These are phyloP conservation scores for Cheiracanthium punctorium DNA, from an alignment of 2,888 invertebrate genomes.

Conservation along the genomic window DNA sequence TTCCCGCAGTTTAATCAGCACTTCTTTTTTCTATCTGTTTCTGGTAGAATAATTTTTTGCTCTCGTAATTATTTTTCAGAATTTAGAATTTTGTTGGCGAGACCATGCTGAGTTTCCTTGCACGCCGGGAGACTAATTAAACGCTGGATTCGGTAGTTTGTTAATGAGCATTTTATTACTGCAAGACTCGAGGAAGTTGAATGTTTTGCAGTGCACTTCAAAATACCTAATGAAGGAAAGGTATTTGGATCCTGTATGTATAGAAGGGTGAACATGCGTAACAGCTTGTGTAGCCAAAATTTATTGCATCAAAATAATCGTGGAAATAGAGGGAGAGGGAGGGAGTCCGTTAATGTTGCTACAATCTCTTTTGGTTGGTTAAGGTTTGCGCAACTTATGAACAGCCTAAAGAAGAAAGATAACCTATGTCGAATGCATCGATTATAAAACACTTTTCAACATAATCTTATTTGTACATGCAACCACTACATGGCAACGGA, in stretches of 20 bases:
- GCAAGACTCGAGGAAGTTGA: not conserved
- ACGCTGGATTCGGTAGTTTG: not conserved
- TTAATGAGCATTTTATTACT: conserved; percentile 1
- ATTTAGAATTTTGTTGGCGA: not conserved
- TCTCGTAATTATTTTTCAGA: not conserved
- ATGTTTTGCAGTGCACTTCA: not conserved
- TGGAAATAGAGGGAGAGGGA: no score
- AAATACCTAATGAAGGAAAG: conserved; percentile 50
- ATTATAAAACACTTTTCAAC: no score
- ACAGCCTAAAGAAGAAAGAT: no score
- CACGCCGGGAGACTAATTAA: conserved; percentile 1
- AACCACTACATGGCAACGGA: no score
- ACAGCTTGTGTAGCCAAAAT: no score
- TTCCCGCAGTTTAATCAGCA: not conserved
- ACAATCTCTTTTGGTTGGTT: no score
- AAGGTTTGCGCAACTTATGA: no score
- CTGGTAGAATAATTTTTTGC: not conserved
- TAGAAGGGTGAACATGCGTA: no score
- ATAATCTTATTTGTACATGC: no score
- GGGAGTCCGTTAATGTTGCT: no score
- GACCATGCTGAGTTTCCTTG: not conserved
- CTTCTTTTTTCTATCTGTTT: not conserved
- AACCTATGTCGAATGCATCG: no score
- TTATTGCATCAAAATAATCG: no score
- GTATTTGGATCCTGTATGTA: conserved; percentile 61